Conservation (phyloP, 2,888 invertebrate genomes). For the Pseudococcus longispinus region DNA sequence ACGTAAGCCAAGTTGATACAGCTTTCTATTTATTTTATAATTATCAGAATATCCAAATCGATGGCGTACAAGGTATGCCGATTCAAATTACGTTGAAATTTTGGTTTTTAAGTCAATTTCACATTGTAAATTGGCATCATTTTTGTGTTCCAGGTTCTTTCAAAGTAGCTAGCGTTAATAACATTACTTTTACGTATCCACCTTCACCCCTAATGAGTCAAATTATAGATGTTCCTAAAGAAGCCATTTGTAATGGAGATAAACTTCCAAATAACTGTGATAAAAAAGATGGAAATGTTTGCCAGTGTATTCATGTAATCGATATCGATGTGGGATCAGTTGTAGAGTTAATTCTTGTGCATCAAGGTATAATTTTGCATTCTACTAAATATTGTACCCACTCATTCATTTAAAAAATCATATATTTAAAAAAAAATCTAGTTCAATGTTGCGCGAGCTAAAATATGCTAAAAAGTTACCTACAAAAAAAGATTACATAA, state of each 20-base stretch:
- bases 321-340: slow-evolving; percentile 72
- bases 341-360: slow-evolving; percentile 77
- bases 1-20: neutral
- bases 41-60: neutral
- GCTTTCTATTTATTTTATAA: slow-evolving; percentile 30
- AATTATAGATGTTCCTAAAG: slow-evolving; percentile 66
- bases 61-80: neutral
- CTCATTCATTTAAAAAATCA: neutral
- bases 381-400: neutral
- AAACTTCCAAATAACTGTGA: slow-evolving; percentile 55
- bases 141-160: slow-evolving; percentile 17
- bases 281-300: slow-evolving; percentile 62
- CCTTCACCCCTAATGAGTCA: slow-evolving; percentile 81
- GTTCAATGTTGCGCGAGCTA: too few relatives aligned
- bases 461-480: too few relatives aligned
- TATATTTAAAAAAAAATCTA: too few relatives aligned
- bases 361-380: slow-evolving; percentile 69
- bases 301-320: slow-evolving; percentile 79
- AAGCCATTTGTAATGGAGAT: slow-evolving; percentile 62
- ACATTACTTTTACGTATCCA: slow-evolving; percentile 78
- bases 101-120: neutral
- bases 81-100: neutral
- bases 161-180: slow-evolving; percentile 66
- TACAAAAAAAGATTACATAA: too few relatives aligned
- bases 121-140: neutral